Evolutionary conservation across 1,140 invertebrate genomes (phyloP).

Genomic region (Wasmannia auropunctata): DNA sequence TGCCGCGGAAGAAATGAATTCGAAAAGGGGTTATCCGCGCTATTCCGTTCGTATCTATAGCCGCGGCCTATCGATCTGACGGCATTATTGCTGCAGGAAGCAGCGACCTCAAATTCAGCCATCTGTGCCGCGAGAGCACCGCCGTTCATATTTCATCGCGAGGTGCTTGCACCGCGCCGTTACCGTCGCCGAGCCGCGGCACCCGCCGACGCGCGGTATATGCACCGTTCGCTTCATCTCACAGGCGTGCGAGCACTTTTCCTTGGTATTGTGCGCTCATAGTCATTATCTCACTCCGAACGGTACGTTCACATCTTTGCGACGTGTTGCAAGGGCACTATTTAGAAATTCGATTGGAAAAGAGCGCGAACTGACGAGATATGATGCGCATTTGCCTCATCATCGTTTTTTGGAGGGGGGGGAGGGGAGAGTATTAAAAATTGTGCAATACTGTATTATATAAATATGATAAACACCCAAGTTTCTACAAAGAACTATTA

Average conservation of each 20-base stretch:
- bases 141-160: conserved; percentile 75
- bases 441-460: not conserved
- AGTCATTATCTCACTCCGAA: conserved; percentile 22
- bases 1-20: conserved; percentile 71
- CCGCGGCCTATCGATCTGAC: conserved; percentile 71
- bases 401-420: too few species aligned
- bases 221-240: conserved; percentile 42
- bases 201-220: conserved; percentile 10
- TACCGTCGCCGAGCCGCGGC: conserved; percentile 44
- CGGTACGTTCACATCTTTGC: not conserved
- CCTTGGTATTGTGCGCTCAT: not conserved
- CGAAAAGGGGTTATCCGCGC: conserved; percentile 70
- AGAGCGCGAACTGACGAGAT: not conserved
- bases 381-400: not conserved
- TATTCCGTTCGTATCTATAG: conserved; percentile 65
- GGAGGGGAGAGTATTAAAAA: not conserved
- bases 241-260: conserved; percentile 24
- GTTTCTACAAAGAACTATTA: not conserved
- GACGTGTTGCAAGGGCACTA: not conserved
- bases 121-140: conserved; percentile 73
- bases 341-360: conserved; percentile 25
- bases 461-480: not conserved
- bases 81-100: conserved; percentile 74
- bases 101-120: conserved; percentile 75
- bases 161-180: conserved; percentile 68